These are phyloP conservation scores for Canis aureus DNA, from an alignment of 2,113 vertebrate species.

Conservation along the genomic window DNA sequence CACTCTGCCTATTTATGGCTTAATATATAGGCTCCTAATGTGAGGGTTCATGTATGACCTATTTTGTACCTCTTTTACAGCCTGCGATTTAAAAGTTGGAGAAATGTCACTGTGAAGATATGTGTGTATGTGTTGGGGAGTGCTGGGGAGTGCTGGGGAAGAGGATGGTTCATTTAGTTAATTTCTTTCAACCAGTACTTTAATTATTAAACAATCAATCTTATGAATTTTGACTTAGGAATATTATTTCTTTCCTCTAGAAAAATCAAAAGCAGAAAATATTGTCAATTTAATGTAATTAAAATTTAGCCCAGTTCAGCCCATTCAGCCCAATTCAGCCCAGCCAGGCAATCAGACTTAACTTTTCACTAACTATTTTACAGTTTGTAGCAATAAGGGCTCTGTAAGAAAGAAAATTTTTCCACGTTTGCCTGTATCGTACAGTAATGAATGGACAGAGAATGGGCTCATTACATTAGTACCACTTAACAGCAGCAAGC, in stretches of 20 bases:
- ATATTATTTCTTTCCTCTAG: neutral
- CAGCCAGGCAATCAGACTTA: neutral
- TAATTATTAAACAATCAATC: neutral
- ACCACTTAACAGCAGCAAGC: neutral
- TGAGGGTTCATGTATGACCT: neutral
- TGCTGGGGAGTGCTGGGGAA: neutral
- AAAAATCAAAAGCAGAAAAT: slow-evolving; percentile 28
- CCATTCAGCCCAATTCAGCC: neutral
- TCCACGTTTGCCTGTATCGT: neutral
- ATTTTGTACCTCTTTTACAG: neutral
- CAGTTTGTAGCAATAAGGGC: neutral
- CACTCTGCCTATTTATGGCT: neutral
- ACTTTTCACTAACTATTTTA: slow-evolving; percentile 16
- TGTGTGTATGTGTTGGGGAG: neutral
- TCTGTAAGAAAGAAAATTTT: neutral
- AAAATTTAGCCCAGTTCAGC: neutral
- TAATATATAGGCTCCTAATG: neutral
- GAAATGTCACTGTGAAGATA: neutral
- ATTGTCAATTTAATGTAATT: neutral
- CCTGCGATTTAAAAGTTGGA: neutral
- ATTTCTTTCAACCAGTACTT: neutral
- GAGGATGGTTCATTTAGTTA: neutral
- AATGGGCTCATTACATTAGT: neutral
- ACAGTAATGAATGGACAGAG: neutral
- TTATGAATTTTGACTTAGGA: neutral